These are phyloP conservation scores for Boloria selene DNA, from an alignment of 2,888 invertebrate species.

Conservation along the genomic window DNA sequence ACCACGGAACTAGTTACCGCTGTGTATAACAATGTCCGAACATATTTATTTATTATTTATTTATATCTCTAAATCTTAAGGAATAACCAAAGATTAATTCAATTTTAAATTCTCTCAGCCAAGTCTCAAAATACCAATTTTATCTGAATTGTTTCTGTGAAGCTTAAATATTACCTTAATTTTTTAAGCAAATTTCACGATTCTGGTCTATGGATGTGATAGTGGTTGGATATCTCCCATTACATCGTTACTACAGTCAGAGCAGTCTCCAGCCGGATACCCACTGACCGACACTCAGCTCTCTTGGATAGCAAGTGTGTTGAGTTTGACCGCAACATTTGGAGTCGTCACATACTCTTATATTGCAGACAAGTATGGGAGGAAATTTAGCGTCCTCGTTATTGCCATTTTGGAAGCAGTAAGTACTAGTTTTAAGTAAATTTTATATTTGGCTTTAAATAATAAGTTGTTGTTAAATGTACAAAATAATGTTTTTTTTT, in stretches of 20 bases:
- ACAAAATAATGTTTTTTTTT: too few species aligned
- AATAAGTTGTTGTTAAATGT: too few species aligned
- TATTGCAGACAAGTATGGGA: conserved; percentile 64
- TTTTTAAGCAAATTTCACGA: conserved; percentile 59
- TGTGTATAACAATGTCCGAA: too few species aligned
- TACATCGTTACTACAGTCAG: conserved; percentile 57
- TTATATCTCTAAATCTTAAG: too few species aligned
- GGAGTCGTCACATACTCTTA: conserved; percentile 64
- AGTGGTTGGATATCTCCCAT: conserved; percentile 70
- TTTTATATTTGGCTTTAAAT: not conserved
- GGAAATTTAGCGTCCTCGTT: conserved; percentile 65
- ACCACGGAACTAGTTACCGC: too few species aligned
- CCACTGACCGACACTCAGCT: conserved; percentile 55
- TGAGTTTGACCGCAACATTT: conserved; percentile 60
- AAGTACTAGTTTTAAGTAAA: conserved; percentile 47
- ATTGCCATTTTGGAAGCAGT: conserved; percentile 70
- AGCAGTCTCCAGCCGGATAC: conserved; percentile 50
- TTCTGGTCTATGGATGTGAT: conserved; percentile 61
- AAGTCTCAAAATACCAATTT: too few species aligned
- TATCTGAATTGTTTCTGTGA: not conserved
- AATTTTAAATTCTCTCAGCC: too few species aligned
- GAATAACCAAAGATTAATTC: too few species aligned
- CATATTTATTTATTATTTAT: too few species aligned
- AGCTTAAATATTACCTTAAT: not conserved
- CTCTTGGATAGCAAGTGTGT: conserved; percentile 64